Base-by-base conservation (phyloP, 2,888 invertebrate genomes). In the Drosophila phalerata region DNA sequence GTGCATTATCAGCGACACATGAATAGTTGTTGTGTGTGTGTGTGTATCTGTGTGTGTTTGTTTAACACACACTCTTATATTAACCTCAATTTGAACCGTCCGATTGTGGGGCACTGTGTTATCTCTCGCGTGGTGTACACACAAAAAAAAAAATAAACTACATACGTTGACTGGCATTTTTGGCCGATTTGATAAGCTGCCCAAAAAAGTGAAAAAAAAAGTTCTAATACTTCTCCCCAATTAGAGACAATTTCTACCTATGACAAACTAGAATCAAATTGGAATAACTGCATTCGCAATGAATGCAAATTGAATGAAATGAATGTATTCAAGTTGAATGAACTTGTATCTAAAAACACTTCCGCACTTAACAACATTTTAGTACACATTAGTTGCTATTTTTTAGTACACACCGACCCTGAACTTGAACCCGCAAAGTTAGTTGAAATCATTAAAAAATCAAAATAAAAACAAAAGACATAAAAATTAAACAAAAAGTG, bases 81-180 rank as follows among this genome's bases (percentile, higher is more conserved):
- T 85, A 88, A 85, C 85, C 85, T 86, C 84, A 86, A 86, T 85
- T 85, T 74, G 85, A 84, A 86, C 83, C 74, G 47, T 69, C 73
- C 86, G 85, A 86, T 85, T 88, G 84, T 88, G 87, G 88, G 85
- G 88, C 85, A 85, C 86, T 88, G 72, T 85, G 85, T 85, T 85
- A 85, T 85, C 85, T 72, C 45, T 55, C 51, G 9, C 60, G 13
- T 61, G 61, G 11, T 48, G 22, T 60, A 55, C 47, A 55, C 47
- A 69, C 69, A 56, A 63, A 67, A 77, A 55, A 58, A 65, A 67
- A 51, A 45, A 40, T 48, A 62, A 56, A 9, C 30, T 30, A 15
- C 56, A 49, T 64, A 84, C 71, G 71, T 81, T 81, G 81, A 73
- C 86, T 81, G 73, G 71, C 78, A 74, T 65, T 73, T 77, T 69